Percentiles rank a stretch among this genome's conserved stretches.
phyloP scores from a whole-genome alignment of 2,113 vertebrate genomes.

The Erpornis zantholeuca region DNA sequence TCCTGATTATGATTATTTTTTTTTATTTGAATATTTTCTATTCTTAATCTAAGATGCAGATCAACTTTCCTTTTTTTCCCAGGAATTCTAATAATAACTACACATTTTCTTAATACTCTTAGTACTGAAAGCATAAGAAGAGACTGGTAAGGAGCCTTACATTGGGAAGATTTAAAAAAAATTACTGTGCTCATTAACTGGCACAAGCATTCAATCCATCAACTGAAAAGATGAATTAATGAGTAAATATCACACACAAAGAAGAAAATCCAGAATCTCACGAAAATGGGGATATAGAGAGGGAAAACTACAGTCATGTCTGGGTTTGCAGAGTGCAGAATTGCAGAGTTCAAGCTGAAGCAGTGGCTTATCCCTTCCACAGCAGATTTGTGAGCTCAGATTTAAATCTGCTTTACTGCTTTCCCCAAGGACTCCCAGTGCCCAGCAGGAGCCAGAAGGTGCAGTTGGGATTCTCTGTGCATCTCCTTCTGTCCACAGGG shows the following conservation, averaged over 20 bases:
- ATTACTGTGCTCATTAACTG: background rate
- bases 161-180: background rate
- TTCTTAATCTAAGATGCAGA: background rate
- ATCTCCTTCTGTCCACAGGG: background rate
- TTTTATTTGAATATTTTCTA: background rate
- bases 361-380: background rate
- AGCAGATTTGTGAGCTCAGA: background rate
- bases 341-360: background rate
- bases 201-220: background rate
- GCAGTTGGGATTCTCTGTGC: background rate
- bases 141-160: background rate
- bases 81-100: background rate
- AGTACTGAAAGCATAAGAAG: background rate
- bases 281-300: background rate
- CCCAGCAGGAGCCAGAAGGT: background rate
- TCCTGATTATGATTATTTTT: background rate
- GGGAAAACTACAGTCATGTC: background rate
- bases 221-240: background rate
- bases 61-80: background rate
- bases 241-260: background rate
- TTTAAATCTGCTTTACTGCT: slow-evolving; percentile 10
- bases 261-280: background rate
- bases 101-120: background rate
- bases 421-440: background rate
- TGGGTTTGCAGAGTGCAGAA: background rate